phyloP scores from a whole-genome alignment of 2,113 vertebrate species.

The Centropristis striata region DNA sequence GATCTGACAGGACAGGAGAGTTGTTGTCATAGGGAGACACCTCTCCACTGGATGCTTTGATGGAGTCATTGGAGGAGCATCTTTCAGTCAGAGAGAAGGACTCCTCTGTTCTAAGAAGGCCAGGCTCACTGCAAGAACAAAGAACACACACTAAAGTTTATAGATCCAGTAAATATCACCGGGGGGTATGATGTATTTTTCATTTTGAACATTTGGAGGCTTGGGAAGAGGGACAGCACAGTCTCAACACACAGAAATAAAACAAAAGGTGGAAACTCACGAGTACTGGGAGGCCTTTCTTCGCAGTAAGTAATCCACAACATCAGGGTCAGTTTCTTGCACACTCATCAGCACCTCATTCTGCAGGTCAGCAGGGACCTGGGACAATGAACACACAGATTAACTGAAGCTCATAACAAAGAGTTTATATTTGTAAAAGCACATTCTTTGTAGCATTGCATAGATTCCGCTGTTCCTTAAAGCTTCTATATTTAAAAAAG shows the following conservation, averaged over 20 bases:
- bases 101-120: constrained; percentile 82
- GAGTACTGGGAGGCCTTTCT: constrained; percentile 93
- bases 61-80: constrained; percentile 91
- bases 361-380: constrained; percentile 97
- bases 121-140: constrained; percentile 85
- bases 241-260: neutral
- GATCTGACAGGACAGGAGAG: constrained; percentile 92
- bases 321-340: constrained; percentile 94
- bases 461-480: neutral
- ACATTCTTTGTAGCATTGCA: neutral
- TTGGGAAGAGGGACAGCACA: neutral
- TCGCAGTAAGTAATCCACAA: constrained; percentile 96
- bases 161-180: neutral
- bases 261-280: constrained; percentile 85
- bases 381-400: neutral
- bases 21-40: constrained; percentile 98
- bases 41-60: constrained; percentile 94
- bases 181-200: neutral
- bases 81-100: constrained; percentile 88
- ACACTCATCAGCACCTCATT: constrained; percentile 96
- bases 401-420: constrained; percentile 9
- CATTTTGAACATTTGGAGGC: neutral
- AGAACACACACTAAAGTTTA: neutral
- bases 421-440: neutral
- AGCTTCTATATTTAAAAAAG: too few species aligned